phyloP scores from a whole-genome alignment of 1,140 invertebrate genomes.

The Anagrus nilaparvatae region DNA sequence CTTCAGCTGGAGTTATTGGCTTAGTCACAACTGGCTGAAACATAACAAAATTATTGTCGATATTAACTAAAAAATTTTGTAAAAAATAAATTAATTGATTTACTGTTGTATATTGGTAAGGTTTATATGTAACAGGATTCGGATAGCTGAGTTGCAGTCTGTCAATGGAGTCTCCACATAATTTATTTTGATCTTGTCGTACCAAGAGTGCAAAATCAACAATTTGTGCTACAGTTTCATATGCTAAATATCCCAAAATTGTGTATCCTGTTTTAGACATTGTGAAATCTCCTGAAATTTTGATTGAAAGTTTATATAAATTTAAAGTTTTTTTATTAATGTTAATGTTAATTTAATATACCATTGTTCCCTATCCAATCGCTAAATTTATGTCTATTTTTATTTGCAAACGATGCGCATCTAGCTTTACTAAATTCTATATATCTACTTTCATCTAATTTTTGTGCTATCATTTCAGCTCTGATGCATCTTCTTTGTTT shows the following conservation, averaged over 20 bases:
- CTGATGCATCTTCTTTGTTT: constrained; percentile 35
- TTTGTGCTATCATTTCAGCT: constrained; percentile 34
- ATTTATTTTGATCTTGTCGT: constrained; percentile 46
- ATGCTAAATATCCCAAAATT: constrained; percentile 53
- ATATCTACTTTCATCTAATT: constrained; percentile 36
- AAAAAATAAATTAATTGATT: constrained; percentile 1
- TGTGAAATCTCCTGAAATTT: constrained; percentile 37
- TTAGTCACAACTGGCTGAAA: constrained; percentile 29
- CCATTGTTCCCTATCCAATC: constrained; percentile 43
- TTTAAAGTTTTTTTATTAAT: constrained; percentile 2
- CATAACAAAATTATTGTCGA: constrained; percentile 13
- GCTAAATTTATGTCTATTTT: constrained; percentile 39
- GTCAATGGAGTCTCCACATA: constrained; percentile 42
- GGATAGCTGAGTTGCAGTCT: constrained; percentile 34
- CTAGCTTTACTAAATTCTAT: constrained; percentile 43
- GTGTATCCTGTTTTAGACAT: constrained; percentile 43
- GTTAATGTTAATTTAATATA: constrained; percentile 14
- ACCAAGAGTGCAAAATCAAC: constrained; percentile 55
- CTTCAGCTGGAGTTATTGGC: constrained; percentile 45
- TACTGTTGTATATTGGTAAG: constrained; percentile 37
- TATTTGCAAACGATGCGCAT: constrained; percentile 40
- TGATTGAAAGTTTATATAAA: constrained; percentile 6
- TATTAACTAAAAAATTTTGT: constrained; percentile 5
- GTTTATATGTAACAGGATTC: constrained; percentile 38
- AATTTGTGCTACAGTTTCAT: constrained; percentile 58